These are phyloP conservation scores for Bombus fervidus DNA, from an alignment of 1,140 invertebrate genomes.

Conservation along the genomic window DNA sequence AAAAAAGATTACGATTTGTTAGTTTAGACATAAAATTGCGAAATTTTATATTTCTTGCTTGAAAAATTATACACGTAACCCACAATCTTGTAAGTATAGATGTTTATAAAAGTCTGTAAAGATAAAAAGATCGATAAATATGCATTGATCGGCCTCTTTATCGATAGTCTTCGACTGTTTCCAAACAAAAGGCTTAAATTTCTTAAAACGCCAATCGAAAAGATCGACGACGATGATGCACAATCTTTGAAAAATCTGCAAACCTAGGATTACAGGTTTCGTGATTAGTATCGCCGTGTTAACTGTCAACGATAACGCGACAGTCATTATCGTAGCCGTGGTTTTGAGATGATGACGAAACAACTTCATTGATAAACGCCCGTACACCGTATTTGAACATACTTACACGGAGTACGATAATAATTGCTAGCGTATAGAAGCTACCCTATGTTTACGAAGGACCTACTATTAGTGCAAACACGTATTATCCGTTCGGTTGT, in stretches of 20 bases:
- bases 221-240: not conserved
- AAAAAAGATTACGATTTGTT: not conserved
- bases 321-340: not conserved
- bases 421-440: constrained; percentile 59
- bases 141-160: too few relatives aligned
- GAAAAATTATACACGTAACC: not conserved
- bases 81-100: not conserved
- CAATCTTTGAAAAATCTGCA: not conserved
- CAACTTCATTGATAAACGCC: constrained; percentile 42
- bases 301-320: not conserved
- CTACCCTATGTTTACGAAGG: constrained; percentile 58
- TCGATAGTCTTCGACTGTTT: not conserved
- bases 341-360: not conserved
- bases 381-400: not conserved
- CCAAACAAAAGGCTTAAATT: not conserved
- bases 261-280: too few relatives aligned
- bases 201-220: not conserved
- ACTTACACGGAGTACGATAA: constrained; percentile 45
- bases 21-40: not conserved
- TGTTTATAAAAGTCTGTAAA: not conserved
- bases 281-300: not conserved
- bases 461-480: constrained; percentile 66
- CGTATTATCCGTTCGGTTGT: constrained; percentile 62
- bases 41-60: not conserved
- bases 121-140: not conserved